phyloP scores from a whole-genome alignment of 1,140 invertebrate genomes.

The Monomorium pharaonis region DNA sequence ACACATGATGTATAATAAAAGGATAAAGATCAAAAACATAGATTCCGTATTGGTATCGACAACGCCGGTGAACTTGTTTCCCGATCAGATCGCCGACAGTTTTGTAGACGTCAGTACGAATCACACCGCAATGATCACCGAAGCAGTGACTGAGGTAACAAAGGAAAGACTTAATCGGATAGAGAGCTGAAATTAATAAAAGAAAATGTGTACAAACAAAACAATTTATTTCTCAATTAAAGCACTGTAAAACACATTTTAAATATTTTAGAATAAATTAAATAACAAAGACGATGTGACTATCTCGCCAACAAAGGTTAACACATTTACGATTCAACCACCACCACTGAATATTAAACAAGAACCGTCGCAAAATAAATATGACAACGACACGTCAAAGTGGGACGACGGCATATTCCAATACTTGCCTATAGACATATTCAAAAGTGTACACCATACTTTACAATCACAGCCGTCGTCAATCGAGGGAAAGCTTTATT shows the following conservation, averaged over 20 bases:
- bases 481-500: conserved; percentile 78
- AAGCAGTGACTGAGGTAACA: not conserved
- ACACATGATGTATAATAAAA: not conserved
- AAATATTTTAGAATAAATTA: conserved; percentile 38
- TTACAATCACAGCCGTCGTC: conserved; percentile 77
- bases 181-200: not conserved
- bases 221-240: not conserved
- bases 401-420: conserved; percentile 57
- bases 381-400: conserved; percentile 4
- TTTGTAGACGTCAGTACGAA: not conserved
- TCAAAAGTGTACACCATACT: conserved; percentile 79
- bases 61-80: not conserved
- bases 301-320: not conserved
- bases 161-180: not conserved
- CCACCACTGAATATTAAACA: not conserved
- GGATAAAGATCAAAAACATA: not conserved
- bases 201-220: not conserved
- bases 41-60: not conserved
- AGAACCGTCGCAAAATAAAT: not conserved
- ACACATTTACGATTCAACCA: not conserved
- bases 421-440: conserved; percentile 80
- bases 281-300: not conserved
- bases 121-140: not conserved
- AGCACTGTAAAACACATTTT: not conserved
- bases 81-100: not conserved